Evolutionary conservation across 1,140 invertebrate species (phyloP).

Genomic region (Caerostris darwini): DNA sequence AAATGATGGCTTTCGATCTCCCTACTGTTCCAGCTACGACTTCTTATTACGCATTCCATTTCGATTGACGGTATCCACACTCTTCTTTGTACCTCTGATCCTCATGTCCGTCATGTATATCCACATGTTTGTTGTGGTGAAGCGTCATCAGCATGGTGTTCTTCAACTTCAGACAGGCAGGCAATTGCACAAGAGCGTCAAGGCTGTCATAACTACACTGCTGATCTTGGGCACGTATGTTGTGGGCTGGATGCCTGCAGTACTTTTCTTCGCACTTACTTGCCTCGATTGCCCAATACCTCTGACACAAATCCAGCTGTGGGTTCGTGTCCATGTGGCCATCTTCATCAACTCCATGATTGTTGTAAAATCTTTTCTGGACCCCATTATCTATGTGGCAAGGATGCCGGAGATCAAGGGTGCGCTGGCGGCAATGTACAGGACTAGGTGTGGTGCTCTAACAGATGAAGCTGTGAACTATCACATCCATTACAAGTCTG

Average conservation of each 20-base stretch:
- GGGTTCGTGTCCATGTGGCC: constrained; percentile 75
- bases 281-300: constrained; percentile 83
- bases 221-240: constrained; percentile 83
- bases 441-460: constrained; percentile 66
- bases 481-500: constrained; percentile 45
- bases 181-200: constrained; percentile 83
- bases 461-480: constrained; percentile 1
- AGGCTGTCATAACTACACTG: constrained; percentile 86
- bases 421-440: constrained; percentile 58
- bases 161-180: constrained; percentile 41
- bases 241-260: constrained; percentile 82
- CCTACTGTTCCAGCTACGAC: constrained; percentile 62
- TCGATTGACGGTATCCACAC: constrained; percentile 81
- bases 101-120: constrained; percentile 85
- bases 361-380: constrained; percentile 86
- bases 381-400: constrained; percentile 87
- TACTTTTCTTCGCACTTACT: constrained; percentile 83
- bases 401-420: constrained; percentile 85
- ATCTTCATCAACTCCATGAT: constrained; percentile 82
- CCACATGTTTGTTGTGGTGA: constrained; percentile 85
- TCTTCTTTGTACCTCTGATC: constrained; percentile 83
- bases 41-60: constrained; percentile 81
- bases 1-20: constrained; percentile 82
- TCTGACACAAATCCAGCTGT: constrained; percentile 62
- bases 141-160: constrained; percentile 84